phyloP scores from a whole-genome alignment of 2,113 vertebrate genomes.

The Leucosticte australis region DNA sequence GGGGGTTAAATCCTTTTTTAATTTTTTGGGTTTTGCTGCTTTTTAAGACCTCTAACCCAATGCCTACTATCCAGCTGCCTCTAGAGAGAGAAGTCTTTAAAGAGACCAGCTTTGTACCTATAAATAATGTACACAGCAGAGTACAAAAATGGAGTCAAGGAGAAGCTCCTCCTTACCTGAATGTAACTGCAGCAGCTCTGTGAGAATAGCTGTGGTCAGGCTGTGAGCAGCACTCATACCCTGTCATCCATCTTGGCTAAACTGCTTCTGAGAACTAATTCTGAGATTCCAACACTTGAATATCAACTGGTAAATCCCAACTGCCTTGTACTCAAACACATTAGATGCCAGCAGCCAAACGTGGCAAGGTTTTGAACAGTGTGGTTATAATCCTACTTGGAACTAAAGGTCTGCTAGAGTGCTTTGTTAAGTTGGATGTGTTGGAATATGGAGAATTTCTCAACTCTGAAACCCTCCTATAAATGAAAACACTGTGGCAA shows the following conservation, averaged over 20 bases:
- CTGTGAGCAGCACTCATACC: background rate
- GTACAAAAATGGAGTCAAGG: conserved; percentile 19
- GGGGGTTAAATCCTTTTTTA: background rate
- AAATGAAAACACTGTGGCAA: background rate
- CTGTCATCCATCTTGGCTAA: background rate
- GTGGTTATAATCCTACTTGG: background rate
- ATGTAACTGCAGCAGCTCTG: fast-evolving
- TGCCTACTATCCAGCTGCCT: background rate
- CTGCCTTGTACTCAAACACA: background rate
- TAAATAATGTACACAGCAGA: conserved; percentile 23
- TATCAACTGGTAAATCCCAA: background rate
- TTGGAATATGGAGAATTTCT: background rate
- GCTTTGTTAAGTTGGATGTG: background rate
- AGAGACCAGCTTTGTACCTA: conserved; percentile 30
- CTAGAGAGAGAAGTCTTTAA: conserved; percentile 9
- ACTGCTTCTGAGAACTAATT: background rate
- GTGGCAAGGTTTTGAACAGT: background rate
- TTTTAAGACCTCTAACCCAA: conserved; percentile 31
- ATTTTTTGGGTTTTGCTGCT: background rate
- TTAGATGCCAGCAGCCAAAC: background rate
- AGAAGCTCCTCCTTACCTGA: background rate
- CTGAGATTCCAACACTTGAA: background rate
- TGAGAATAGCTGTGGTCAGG: background rate
- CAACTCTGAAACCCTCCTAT: background rate
- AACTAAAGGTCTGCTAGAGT: background rate